phyloP scores from a whole-genome alignment of 2,113 vertebrate species.

The Xiphias gladius region DNA sequence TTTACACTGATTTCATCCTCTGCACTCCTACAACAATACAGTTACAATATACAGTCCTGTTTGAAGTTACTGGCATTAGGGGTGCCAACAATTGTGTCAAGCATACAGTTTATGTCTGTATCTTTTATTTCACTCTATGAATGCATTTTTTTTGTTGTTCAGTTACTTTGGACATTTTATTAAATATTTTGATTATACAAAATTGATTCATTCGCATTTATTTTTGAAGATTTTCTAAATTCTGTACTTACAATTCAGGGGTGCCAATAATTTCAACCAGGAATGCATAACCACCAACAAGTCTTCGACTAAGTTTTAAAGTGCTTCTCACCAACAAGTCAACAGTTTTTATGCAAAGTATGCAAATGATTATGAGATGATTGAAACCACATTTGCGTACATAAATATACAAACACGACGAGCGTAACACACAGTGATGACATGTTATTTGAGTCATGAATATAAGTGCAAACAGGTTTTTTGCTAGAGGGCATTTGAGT shows the following conservation, averaged over 20 bases:
- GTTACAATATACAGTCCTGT: not conserved
- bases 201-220: too few species aligned
- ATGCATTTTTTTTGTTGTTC: too few species aligned
- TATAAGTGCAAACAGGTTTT: constrained; percentile 20
- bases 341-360: constrained; percentile 22
- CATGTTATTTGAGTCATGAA: constrained; percentile 31
- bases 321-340: not conserved
- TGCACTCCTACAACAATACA: not conserved
- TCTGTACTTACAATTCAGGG: too few species aligned
- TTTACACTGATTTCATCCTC: not conserved
- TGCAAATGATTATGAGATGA: constrained; percentile 16
- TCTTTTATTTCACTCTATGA: too few species aligned
- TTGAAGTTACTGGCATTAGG: not conserved
- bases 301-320: not conserved
- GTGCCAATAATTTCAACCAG: not conserved
- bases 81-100: too few species aligned
- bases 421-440: constrained; percentile 5
- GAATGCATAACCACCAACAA: not conserved
- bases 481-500: not conserved
- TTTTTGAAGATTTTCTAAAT: too few species aligned
- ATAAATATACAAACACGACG: constrained; percentile 21
- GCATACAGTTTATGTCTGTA: too few species aligned
- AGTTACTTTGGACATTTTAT: too few species aligned
- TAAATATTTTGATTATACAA: too few species aligned
- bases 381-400: constrained; percentile 24